Base-by-base conservation (phyloP, 2,888 invertebrate genomes). In the Trissolcus brochymenae region DNA sequence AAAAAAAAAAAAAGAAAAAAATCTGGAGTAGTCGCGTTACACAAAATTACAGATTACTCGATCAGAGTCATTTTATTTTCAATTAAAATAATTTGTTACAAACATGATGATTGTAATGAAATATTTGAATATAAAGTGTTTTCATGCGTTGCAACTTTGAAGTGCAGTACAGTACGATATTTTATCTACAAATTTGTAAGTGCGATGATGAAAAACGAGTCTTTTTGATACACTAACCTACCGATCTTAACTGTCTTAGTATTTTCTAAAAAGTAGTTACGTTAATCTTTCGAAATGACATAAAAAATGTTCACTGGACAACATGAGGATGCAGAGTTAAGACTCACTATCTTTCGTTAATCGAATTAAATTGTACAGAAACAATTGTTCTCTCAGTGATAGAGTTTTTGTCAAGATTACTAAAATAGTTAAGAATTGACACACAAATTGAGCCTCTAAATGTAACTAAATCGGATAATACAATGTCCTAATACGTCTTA, bases 381-480 rank as follows among this genome's bases (percentile, higher is more conserved):
- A 35, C 35, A 35, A 1, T 9, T 35, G 35, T 35, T 11, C 1
- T 11, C 35, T 2, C 35, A 35, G 35, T 35, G 35, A 35, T 2
- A 35, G 7, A 11, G 35, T 9, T 35, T 35, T 35, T 2, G 9
- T 35, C 35, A 35, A 53, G 40, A 4, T 14, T 56, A 61, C 68
- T 53, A 78, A 78, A 65, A 74, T 54, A 65, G 61, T 70, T 65
- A 74, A 74, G 73, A 73, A 57, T 55, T 55, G 56, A 73, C 60
- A 74, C 60, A 74, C 68, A 50, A 65, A 66, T 79, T 76, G 68
- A 79, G 79, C 79, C 79, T 79, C 79, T 79, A 76, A 79, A 72
- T 79, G 73, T 73, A 70, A 65, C 71, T 75, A 76, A 49, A 53
- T 13, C 50, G 41, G 57, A 65, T 73, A 78, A 62, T 72, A 72